Base-by-base conservation (phyloP, 2,888 invertebrate genomes). In the Chydorus sphaericus region DNA sequence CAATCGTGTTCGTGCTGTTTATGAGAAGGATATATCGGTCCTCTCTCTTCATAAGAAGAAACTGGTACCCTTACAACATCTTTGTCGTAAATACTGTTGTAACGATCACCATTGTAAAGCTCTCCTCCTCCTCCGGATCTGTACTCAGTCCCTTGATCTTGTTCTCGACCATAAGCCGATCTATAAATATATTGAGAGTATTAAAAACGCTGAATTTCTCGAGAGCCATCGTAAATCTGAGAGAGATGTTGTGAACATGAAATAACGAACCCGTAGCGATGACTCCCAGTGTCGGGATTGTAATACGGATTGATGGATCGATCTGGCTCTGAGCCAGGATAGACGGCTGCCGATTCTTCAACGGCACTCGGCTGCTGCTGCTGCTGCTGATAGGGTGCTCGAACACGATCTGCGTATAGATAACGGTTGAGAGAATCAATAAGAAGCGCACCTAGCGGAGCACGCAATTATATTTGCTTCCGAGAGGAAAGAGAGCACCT, bases 31-130 rank as follows among this genome's bases (percentile, higher is more conserved):
- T 44, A 44, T 23, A 44, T 28, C 26, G 23, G 23, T 10, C 44
- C n/a, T 23, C 23, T 26, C 10, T 11, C 44, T 14, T 44, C 44
- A 26, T 44, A 44, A 3, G 23, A n/a, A 14, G 26, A 20, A n/a
- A n/a, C n/a, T n/a, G n/a, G n/a, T n/a, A n/a, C n/a, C n/a, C n/a
- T n/a, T 44, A 23, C 26, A 26, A 28, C 44, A 44, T 44, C 44
- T n/a, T 44, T 44, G 7, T 44, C 44, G 26, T 44, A 44, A n/a
- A n/a, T n/a, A n/a, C n/a, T n/a, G n/a, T n/a, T n/a, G 44, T 44
- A 44, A 33, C 14, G 33, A 10, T 33, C 33, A 10, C 33, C 33
- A 23, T 44, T 44, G 26, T 44, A 23, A 44, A 26, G n/a, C n/a
- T n/a, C n/a, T n/a, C n/a, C n/a, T n/a, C n/a, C n/a, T n/a, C 44